These are phyloP conservation scores for Aplysia californica DNA, from an alignment of 1,140 invertebrate species.

Conservation along the genomic window DNA sequence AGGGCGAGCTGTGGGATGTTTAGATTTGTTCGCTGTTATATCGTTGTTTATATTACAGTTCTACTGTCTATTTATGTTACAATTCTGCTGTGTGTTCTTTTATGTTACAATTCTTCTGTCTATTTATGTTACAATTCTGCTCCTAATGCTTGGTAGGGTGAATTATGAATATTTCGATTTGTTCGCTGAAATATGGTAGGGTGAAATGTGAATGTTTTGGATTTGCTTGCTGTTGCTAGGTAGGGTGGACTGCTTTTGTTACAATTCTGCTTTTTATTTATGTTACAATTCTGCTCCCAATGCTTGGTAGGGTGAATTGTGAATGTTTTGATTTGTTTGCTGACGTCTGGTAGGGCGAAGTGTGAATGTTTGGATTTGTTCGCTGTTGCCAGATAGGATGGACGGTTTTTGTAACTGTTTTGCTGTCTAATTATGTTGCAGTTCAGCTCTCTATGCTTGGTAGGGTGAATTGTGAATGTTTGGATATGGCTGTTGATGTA, in stretches of 20 bases:
- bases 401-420: background rate
- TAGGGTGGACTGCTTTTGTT: background rate
- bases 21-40: background rate
- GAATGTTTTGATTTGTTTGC: background rate
- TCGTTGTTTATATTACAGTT: background rate
- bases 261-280: background rate
- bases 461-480: background rate
- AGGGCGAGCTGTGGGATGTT: background rate
- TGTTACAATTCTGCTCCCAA: background rate
- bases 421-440: background rate
- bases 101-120: background rate
- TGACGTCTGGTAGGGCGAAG: slow-evolving; percentile 11
- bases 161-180: background rate
- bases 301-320: too few relatives aligned
- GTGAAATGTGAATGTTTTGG: background rate
- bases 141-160: too few relatives aligned
- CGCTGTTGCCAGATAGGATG: background rate
- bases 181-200: too few relatives aligned
- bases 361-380: background rate
- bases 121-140: background rate
- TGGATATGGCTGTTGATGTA: too few relatives aligned
- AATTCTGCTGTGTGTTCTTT: background rate
- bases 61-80: background rate
- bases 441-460: too few relatives aligned
- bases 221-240: background rate